Percentiles rank a stretch among this genome's conserved stretches.
Conservation (phyloP, 2,113 vertebrate genomes). For the Lepisosteus osseus region DNA sequence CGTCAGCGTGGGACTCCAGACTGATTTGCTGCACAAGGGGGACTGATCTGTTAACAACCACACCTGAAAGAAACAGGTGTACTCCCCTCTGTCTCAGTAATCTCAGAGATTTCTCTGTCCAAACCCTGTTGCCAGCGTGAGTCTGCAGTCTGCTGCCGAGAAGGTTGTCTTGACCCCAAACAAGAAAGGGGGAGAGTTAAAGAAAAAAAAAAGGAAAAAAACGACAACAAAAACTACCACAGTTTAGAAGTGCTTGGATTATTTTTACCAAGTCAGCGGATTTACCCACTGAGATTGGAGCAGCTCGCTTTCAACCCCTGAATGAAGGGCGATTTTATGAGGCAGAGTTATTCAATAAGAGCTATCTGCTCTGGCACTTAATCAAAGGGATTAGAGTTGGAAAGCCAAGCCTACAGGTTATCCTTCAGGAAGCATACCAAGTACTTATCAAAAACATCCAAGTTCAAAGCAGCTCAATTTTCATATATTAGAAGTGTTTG, state of each 20-base stretch:
- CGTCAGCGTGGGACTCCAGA: background rate
- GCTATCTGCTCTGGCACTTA: slow-evolving; percentile 95
- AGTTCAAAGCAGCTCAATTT: slow-evolving; percentile 98
- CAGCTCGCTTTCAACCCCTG: slow-evolving; percentile 77
- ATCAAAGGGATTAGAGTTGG: slow-evolving; percentile 98
- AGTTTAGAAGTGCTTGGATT: slow-evolving; percentile 72
- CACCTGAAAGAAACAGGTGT: slow-evolving; percentile 24
- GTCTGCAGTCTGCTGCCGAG: slow-evolving; percentile 50
- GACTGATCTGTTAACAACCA: too few species aligned
- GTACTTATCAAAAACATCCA: slow-evolving; percentile 97
- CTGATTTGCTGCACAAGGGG: too few species aligned
- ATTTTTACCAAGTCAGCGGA: slow-evolving; percentile 69
- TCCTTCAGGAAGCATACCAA: slow-evolving; percentile 98
- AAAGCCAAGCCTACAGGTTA: slow-evolving; percentile 97
- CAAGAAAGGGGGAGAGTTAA: slow-evolving; percentile 44
- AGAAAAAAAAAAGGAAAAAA: slow-evolving; percentile 37
- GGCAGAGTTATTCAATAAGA: slow-evolving; percentile 79
- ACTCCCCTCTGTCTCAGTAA: slow-evolving; percentile 36
- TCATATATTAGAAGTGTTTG: slow-evolving; percentile 92
- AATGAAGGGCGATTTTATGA: slow-evolving; percentile 77
- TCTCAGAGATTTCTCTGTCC: slow-evolving; percentile 35
- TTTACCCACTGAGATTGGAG: slow-evolving; percentile 73
- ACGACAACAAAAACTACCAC: slow-evolving; percentile 52
- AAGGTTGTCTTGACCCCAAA: slow-evolving; percentile 72
- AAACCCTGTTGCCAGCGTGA: slow-evolving; percentile 22